Base-by-base conservation (phyloP, 1,140 invertebrate genomes). In the Holotrichia oblita region DNA sequence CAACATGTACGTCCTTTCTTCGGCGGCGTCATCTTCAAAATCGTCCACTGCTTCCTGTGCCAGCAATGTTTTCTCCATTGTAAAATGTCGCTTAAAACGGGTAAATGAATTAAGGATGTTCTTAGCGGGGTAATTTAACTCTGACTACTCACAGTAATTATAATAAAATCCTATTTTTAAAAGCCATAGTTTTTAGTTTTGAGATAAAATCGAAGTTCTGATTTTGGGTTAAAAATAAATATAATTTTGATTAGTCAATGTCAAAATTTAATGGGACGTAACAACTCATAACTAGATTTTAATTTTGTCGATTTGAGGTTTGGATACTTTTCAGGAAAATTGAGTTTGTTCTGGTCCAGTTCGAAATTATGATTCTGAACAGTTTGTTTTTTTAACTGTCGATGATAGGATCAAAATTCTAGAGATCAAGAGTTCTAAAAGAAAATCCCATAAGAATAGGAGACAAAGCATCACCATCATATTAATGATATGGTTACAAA, bases 181-280 rank as follows among this genome's bases (percentile, higher is more conserved):
- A 69, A 69, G 22, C 61, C 61, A 69, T 69, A 34, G 61, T 48
- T 69, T 69, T 69, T 64, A 44, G 44, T 48, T 3, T 64, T 64
- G 9, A 9, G 59, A n/a, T 64, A 64, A 64, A 64, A 64, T 64
- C n/a, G 59, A 64, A 3, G 27, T 14, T 27, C 6, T 14, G 48
- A 55, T 34, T 55, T 55, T 55, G 14, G 61, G 61, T 69, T 69
- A 69, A 69, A 69, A 69, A 69, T 69, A 69, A 69, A 69, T 69
- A 69, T 22, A 69, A 69, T 69, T 69, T 69, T 69, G 61, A 12
- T n/a, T 69, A 27, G 61, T 27, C 61, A 69, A 69, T 69, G 61
- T 69, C 61, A 69, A 69, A 61, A 69, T 27, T 69, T 24, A 69
- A 3, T 1, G 17, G 61, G 14, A 14, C 24, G 9, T 69, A 69